phyloP scores from a whole-genome alignment of 2,888 invertebrate genomes.

The Standfussiana lucernea region DNA sequence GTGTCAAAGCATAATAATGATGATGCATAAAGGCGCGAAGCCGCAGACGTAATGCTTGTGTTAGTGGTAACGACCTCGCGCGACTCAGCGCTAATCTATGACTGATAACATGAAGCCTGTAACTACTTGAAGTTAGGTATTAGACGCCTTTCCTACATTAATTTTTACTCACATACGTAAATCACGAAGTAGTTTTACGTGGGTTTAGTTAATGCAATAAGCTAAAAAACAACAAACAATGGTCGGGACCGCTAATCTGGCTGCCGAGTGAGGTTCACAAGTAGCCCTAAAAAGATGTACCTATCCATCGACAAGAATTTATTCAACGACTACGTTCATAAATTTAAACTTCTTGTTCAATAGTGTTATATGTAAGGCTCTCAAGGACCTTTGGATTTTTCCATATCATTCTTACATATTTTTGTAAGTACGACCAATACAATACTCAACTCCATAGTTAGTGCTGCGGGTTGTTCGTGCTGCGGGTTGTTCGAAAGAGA shows the following conservation, averaged over 20 bases:
- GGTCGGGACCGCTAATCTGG: background rate
- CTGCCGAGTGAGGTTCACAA: no score
- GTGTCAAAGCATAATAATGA: background rate
- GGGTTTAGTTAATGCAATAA: background rate
- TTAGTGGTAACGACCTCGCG: background rate
- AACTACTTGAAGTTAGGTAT: background rate
- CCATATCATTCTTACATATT: background rate
- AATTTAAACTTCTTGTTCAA: background rate
- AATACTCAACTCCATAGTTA: background rate
- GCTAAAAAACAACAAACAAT: background rate
- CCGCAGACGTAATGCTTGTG: background rate
- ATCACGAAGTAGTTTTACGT: background rate
- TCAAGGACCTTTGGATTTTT: background rate
- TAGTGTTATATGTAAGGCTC: background rate
- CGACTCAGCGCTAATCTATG: conserved; percentile 21
- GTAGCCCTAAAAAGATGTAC: background rate
- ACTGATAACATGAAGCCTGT: background rate
- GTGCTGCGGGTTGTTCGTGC: no score
- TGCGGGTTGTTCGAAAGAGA: no score
- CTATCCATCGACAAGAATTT: background rate
- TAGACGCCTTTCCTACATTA: background rate
- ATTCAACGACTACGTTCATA: background rate
- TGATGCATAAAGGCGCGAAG: background rate
- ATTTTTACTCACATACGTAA: background rate
- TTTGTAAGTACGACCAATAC: background rate